These are phyloP conservation scores for Cephus cinctus DNA, from an alignment of 1,140 invertebrate species.

Conservation along the genomic window DNA sequence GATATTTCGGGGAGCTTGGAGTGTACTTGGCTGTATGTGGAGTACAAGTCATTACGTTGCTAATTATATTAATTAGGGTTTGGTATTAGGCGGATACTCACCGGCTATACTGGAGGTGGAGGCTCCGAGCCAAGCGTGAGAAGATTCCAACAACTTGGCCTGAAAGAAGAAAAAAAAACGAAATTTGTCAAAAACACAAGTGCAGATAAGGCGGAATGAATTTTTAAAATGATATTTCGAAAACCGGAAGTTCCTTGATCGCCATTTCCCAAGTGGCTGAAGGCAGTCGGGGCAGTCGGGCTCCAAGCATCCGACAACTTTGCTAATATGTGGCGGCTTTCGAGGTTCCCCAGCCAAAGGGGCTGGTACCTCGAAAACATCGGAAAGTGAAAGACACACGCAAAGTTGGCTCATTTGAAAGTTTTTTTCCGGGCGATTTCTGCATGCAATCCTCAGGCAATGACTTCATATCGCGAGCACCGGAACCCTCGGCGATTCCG, in stretches of 20 bases:
- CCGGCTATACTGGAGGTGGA: slow-evolving; percentile 83
- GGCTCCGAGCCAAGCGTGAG: slow-evolving; percentile 85
- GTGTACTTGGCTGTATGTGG: neutral
- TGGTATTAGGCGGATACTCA: slow-evolving; percentile 58
- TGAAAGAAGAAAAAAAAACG: slow-evolving; percentile 63
- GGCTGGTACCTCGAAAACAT: slow-evolving; percentile 17
- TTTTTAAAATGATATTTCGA: too few species aligned
- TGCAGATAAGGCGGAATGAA: too few species aligned
- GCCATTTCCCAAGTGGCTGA: too few species aligned
- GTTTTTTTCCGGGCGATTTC: slow-evolving; percentile 25
- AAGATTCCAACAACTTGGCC: slow-evolving; percentile 87
- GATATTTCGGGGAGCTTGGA: neutral
- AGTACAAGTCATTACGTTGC: neutral
- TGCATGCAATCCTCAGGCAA: neutral
- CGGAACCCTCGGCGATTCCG: too few species aligned
- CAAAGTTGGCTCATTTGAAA: slow-evolving; percentile 46
- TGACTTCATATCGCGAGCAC: neutral
- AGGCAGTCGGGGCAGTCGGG: neutral
- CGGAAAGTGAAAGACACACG: slow-evolving; percentile 43
- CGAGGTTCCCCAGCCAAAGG: slow-evolving; percentile 10
- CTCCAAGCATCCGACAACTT: too few species aligned
- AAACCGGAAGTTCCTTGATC: too few species aligned
- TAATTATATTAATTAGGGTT: slow-evolving; percentile 3
- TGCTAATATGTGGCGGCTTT: slow-evolving; percentile 41
- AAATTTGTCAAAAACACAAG: too few species aligned